phyloP scores from a whole-genome alignment of 2,113 vertebrate genomes.

The Psophia crepitans region DNA sequence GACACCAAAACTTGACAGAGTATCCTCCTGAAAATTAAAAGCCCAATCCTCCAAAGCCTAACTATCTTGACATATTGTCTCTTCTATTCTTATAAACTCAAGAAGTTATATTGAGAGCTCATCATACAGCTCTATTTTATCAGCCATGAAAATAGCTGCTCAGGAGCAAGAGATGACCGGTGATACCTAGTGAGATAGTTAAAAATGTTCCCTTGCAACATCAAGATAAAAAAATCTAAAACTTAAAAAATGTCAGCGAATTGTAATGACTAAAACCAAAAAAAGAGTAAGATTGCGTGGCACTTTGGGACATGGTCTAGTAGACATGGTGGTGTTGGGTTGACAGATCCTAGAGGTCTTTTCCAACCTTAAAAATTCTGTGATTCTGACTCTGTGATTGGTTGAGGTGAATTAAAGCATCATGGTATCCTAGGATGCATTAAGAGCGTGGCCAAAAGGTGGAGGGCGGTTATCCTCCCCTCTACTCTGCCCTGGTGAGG shows the following conservation, averaged over 20 bases:
- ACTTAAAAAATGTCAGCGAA: background rate
- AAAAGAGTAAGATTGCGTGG: background rate
- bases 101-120: background rate
- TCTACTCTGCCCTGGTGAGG: too few relatives aligned
- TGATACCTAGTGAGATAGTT: background rate
- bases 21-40: background rate
- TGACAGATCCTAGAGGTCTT: too few relatives aligned
- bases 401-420: background rate
- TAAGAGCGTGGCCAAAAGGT: too few relatives aligned
- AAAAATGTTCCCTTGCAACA: background rate
- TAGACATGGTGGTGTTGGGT: too few relatives aligned
- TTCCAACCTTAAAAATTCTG: too few relatives aligned
- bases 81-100: background rate
- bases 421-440: too few relatives aligned
- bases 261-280: background rate
- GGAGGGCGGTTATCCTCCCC: too few relatives aligned
- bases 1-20: background rate
- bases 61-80: background rate
- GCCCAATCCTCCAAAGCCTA: background rate
- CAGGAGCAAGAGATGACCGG: background rate
- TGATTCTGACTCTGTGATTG: too few relatives aligned
- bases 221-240: background rate
- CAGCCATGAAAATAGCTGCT: background rate
- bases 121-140: background rate
- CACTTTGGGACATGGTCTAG: too few relatives aligned